Evolutionary conservation across 1,140 invertebrate genomes (phyloP).

Genomic region (Drosophila suzukii): DNA sequence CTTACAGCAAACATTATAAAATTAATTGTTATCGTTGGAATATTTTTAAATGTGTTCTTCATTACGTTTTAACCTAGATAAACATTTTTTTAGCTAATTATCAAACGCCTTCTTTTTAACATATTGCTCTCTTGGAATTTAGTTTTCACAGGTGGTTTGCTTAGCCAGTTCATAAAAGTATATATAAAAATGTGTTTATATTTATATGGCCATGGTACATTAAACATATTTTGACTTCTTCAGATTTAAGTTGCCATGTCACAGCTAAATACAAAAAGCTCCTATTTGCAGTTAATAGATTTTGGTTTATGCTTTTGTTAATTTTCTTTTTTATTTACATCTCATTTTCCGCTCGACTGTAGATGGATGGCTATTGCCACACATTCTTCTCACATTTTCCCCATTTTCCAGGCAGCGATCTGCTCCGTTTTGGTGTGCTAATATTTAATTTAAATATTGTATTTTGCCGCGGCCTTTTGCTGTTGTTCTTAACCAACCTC

Average conservation of each 20-base stretch:
- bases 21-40: too few relatives aligned
- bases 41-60: too few relatives aligned
- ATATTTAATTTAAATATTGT: conserved; percentile 83
- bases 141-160: background rate
- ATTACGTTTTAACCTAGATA: too few relatives aligned
- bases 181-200: background rate
- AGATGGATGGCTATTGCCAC: conserved; percentile 57
- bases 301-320: conserved; percentile 34
- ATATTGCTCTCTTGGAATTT: background rate
- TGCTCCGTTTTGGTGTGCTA: conserved; percentile 57
- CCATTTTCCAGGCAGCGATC: conserved; percentile 39
- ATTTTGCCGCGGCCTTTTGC: conserved; percentile 37
- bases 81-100: background rate
- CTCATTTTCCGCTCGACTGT: conserved; percentile 38
- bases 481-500: conserved; percentile 75
- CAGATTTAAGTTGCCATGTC: conserved; percentile 44
- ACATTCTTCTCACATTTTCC: conserved; percentile 29
- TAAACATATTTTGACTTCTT: conserved; percentile 12
- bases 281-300: conserved; percentile 66
- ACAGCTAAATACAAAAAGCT: conserved; percentile 67
- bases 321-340: conserved; percentile 57
- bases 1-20: background rate
- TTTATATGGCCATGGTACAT: conserved; percentile 1
- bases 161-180: background rate
- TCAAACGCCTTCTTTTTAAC: background rate